Base-by-base conservation (phyloP, 1,140 invertebrate genomes). In the Holcopasites calliopsidis region DNA sequence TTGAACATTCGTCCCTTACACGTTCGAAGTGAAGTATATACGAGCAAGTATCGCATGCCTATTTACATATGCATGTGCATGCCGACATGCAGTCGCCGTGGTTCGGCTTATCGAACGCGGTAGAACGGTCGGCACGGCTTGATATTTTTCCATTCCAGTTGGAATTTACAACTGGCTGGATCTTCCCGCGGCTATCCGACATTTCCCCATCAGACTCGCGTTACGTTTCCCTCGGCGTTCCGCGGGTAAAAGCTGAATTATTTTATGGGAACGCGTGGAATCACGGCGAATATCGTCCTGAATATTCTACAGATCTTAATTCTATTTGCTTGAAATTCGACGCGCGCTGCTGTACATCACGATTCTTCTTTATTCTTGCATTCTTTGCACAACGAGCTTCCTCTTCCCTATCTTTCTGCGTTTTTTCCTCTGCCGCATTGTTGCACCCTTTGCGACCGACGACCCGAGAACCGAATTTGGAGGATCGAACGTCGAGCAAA, bases 61-160 rank as follows among this genome's bases (percentile, higher is more conserved):
- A 77, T 82, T 82, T 82, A 77, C 80, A 68, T 82, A 82, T 82
- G 80, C 69, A 82, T 82, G 73, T 47, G 74, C 73, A 40, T 65
- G 80, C 68, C 68, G 80, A 69, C 75, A 69, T 73, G 52, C 69
- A 74, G 69, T 77, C 74, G 80, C 49, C 79, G 57, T 28, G 57
- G 47, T 78, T 77, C 64, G 68, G 69, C 75, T 78, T 82, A 82
- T 81, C 80, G 80, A 82, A 74, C 80, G 68, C 8, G 42, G 38
- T 16, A 23, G 42, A 44, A 52, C 55, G 79, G 16, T 28, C 49
- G 71, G 42, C 10, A 49, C 28, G 68, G 66, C 70, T 76, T 58
- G 74, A 82, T 79, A 65, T 82, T 82, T 82, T 82, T 82, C 79
- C 69, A 82, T 81, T 81, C 47, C 73, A 26, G 26, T n/a, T 58